Conservation (phyloP, 1,140 invertebrate genomes). For the Saccostrea echinata region DNA sequence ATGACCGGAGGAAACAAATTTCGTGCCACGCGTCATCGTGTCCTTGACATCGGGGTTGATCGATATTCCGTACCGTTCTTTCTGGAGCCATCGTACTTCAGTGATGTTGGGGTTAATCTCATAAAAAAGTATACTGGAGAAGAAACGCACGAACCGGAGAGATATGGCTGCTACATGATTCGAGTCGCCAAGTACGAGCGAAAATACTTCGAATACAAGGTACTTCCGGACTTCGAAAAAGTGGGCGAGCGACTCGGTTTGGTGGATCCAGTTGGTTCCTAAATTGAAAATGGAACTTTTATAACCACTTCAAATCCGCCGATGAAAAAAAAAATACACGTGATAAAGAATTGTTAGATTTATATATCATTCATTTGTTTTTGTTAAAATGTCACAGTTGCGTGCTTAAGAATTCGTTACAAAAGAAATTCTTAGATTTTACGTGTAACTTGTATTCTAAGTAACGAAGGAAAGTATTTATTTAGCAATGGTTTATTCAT, state of each 20-base stretch:
- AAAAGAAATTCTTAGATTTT: too few relatives aligned
- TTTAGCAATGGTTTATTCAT: background rate
- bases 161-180: constrained; percentile 60
- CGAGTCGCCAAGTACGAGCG: constrained; percentile 60
- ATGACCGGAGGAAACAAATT: constrained; percentile 65
- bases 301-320: background rate
- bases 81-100: constrained; percentile 64
- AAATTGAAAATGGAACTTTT: background rate
- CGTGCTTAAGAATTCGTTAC: too few relatives aligned
- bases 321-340: background rate
- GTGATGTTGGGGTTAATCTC: constrained; percentile 63
- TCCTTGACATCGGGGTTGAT: constrained; percentile 67
- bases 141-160: constrained; percentile 56
- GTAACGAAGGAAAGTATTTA: too few relatives aligned
- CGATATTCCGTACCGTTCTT: constrained; percentile 70
- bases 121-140: constrained; percentile 47
- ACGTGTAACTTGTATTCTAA: too few relatives aligned
- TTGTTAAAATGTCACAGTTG: too few relatives aligned
- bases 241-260: background rate
- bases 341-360: background rate
- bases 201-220: constrained; percentile 65
- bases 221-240: constrained; percentile 57
- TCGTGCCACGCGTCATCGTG: constrained; percentile 69
- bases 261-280: constrained; percentile 10
- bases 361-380: background rate